A percentile compares a stretch with the other conserved stretches of the same genome.
These are phyloP conservation scores for Xiphydria camelus DNA, from an alignment of 2,888 invertebrate genomes.

Conservation along the genomic window DNA sequence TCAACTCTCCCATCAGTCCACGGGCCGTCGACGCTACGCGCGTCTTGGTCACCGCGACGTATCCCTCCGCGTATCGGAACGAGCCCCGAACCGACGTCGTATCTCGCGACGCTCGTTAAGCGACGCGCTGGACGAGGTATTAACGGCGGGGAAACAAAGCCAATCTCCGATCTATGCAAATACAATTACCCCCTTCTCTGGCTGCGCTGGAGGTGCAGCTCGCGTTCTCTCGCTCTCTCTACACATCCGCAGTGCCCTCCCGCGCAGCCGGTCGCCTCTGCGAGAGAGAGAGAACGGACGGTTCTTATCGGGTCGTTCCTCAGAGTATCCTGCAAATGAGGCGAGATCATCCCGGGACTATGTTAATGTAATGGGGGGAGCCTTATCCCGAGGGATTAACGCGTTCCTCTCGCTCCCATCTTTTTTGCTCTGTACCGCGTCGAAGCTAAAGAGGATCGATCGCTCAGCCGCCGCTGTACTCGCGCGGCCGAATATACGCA, in stretches of 20 bases:
- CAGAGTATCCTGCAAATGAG: slow-evolving; percentile 48
- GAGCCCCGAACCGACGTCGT: too few relatives aligned
- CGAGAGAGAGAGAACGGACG: too few relatives aligned
- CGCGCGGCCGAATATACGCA: too few relatives aligned
- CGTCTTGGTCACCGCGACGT: not conserved
- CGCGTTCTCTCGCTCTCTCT: too few relatives aligned
- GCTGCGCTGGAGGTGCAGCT: too few relatives aligned
- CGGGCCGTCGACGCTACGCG: not conserved
- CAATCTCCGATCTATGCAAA: slow-evolving; percentile 52
- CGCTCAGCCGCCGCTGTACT: too few relatives aligned
- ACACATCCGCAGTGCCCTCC: too few relatives aligned
- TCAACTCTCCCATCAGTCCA: too few relatives aligned
- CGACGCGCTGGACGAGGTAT: slow-evolving; percentile 35
- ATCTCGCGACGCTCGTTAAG: too few relatives aligned
- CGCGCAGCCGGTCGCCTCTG: too few relatives aligned
- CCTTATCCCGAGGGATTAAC: slow-evolving; percentile 45
- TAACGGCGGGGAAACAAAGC: slow-evolving; percentile 42
- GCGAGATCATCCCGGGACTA: slow-evolving; percentile 45
- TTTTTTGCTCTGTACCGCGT: slow-evolving; percentile 1
- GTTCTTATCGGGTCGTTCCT: slow-evolving; percentile 51
- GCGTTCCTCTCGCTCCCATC: slow-evolving; percentile 22
- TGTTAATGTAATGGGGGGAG: slow-evolving; percentile 45
- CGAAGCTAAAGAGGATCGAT: slow-evolving; percentile 9
- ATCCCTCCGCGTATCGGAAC: not conserved
- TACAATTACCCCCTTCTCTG: too few relatives aligned